Evolutionary conservation across 2,797 vertebrate genomes (phyloP).

Genomic region (Aphelocoma californica): DNA sequence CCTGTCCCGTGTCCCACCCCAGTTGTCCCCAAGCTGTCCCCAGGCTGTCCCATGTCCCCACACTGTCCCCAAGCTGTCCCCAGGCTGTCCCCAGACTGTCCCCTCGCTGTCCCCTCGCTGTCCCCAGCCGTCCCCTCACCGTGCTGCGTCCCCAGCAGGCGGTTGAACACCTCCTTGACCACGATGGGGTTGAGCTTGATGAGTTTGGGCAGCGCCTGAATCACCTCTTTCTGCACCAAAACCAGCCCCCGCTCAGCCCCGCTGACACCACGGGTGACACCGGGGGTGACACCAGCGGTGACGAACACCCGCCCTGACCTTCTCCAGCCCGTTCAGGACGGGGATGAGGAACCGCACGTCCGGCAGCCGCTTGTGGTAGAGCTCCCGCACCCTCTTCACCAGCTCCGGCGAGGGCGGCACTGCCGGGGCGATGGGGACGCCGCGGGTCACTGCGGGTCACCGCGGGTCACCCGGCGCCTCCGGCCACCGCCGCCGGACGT

Average conservation of each 20-base stretch:
- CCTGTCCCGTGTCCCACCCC: too few species aligned
- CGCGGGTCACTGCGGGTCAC: too few species aligned
- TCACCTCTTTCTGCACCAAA: conserved; percentile 85
- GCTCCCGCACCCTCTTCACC: conserved; percentile 92
- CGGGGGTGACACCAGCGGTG: too few species aligned
- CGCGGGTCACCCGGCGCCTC: too few species aligned
- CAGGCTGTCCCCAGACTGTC: too few species aligned
- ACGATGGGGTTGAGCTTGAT: conserved; percentile 97
- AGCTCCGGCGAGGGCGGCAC: conserved; percentile 93
- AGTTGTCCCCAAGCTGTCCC: background rate
- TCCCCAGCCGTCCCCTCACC: conserved; percentile 73
- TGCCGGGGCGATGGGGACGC: conserved; percentile 22
- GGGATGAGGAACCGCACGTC: conserved; percentile 95
- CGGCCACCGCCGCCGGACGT: too few species aligned
- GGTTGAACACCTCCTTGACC: conserved; percentile 97
- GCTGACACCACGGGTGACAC: background rate
- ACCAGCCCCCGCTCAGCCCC: background rate
- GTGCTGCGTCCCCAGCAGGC: conserved; percentile 92
- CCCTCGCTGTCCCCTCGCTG: conserved; percentile 8
- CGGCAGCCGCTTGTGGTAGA: conserved; percentile 81
- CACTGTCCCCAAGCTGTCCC: background rate
- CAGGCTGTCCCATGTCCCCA: too few species aligned
- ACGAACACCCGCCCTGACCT: conserved; percentile 72
- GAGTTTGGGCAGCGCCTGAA: conserved; percentile 93
- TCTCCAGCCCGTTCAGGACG: conserved; percentile 93